These are phyloP conservation scores for Theocolax elegans DNA, from an alignment of 1,140 invertebrate species.

Conservation along the genomic window DNA sequence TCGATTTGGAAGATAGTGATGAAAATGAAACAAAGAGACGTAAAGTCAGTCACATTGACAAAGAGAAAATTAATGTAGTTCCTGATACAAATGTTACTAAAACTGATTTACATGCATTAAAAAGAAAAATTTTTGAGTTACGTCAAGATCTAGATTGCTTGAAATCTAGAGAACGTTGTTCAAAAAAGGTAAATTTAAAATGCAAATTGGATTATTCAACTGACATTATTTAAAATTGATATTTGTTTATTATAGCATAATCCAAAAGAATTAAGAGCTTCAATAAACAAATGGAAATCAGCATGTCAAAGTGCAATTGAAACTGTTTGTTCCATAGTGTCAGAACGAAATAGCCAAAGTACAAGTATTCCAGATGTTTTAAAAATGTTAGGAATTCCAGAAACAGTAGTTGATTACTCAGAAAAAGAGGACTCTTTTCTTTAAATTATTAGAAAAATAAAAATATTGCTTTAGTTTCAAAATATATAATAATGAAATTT, in stretches of 20 bases:
- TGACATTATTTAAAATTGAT: conserved; percentile 2
- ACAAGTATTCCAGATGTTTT: conserved; percentile 32
- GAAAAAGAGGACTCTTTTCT: conserved; percentile 32
- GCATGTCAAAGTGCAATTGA: conserved; percentile 35
- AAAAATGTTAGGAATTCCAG: conserved; percentile 26
- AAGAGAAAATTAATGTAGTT: background rate
- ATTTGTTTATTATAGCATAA: conserved; percentile 24
- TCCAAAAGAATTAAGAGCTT: conserved; percentile 24
- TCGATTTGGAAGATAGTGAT: conserved; percentile 20
- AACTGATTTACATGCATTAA: conserved; percentile 17
- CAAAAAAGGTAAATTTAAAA: conserved; percentile 27
- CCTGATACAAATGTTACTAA: conserved; percentile 3
- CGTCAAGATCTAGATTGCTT: conserved; percentile 33
- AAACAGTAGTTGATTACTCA: conserved; percentile 37
- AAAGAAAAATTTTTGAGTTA: conserved; percentile 37
- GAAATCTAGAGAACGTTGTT: conserved; percentile 35
- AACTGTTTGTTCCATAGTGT: conserved; percentile 24
- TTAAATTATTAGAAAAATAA: conserved; percentile 8
- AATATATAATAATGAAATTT: conserved; percentile 1
- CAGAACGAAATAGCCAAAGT: conserved; percentile 27
- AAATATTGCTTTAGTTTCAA: background rate
- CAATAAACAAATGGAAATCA: conserved; percentile 30
- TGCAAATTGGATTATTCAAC: background rate
- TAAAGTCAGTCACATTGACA: background rate
- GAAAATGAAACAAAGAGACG: conserved; percentile 1